Percentiles rank a stretch among this genome's conserved stretches.
Conservation (phyloP, 2,113 vertebrate genomes). For the Neotoma lepida region DNA sequence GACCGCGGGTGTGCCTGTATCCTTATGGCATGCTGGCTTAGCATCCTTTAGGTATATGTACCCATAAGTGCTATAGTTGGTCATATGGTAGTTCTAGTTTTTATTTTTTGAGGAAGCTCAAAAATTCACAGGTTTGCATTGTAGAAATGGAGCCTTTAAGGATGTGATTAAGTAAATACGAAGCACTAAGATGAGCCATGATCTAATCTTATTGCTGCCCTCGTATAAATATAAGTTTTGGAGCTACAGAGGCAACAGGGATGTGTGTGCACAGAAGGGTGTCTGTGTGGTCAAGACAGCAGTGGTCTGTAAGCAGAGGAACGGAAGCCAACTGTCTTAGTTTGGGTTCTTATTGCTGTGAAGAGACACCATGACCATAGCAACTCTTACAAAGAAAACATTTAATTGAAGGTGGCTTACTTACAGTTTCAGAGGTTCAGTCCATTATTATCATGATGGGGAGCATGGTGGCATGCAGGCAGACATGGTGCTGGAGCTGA, state of each 20-base stretch:
- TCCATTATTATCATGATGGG: background rate
- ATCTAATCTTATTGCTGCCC: background rate
- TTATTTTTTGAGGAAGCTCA: background rate
- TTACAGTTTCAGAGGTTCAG: background rate
- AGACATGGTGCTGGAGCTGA: background rate
- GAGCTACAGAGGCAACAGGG: background rate
- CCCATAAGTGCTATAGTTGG: background rate
- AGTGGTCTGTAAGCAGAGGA: background rate
- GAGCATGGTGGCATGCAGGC: background rate
- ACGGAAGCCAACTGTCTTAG: background rate
- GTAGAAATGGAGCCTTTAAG: background rate
- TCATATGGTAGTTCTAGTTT: background rate
- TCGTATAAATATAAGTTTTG: background rate
- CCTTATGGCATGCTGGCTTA: background rate
- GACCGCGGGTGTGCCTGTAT: background rate
- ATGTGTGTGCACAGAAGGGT: background rate
- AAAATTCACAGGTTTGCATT: background rate
- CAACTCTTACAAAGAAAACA: background rate
- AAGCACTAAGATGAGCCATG: background rate
- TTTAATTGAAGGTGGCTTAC: background rate
- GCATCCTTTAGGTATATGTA: background rate
- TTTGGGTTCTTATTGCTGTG: background rate
- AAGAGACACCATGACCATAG: background rate
- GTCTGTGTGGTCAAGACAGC: background rate
- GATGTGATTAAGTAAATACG: background rate